Evolutionary conservation across 2,888 invertebrate species (phyloP).

Genomic region (Dorcus hopei): DNA sequence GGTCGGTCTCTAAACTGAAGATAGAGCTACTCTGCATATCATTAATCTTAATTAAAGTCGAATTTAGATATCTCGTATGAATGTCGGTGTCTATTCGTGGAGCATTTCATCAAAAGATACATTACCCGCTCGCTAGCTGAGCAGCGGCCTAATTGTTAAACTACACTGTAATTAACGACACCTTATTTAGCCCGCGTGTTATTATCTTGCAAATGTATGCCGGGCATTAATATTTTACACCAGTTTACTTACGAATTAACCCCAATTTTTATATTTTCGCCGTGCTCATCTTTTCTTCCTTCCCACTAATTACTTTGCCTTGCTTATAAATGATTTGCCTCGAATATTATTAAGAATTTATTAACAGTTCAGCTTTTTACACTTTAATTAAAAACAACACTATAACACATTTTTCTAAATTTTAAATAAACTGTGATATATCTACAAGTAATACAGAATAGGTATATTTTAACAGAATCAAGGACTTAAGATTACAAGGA

Average conservation of each 20-base stretch:
- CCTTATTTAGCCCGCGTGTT: conserved; percentile 6
- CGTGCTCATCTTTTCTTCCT: not conserved
- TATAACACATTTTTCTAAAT: too few relatives aligned
- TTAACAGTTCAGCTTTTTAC: conserved; percentile 1
- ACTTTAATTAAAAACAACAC: too few relatives aligned
- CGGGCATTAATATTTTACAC: not conserved
- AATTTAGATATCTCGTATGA: conserved; percentile 49
- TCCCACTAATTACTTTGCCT: conserved; percentile 7
- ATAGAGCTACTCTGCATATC: conserved; percentile 50
- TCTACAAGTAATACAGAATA: too few relatives aligned
- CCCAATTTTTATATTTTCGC: not conserved
- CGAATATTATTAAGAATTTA: conserved; percentile 6
- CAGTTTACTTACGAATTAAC: not conserved
- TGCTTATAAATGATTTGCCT: conserved; percentile 9
- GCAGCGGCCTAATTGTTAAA: conserved; percentile 22
- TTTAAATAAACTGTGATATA: too few relatives aligned
- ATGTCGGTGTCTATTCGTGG: conserved; percentile 45
- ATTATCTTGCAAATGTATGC: conserved; percentile 1
- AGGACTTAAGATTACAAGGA: too few relatives aligned
- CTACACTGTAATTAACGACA: conserved; percentile 14
- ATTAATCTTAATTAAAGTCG: conserved; percentile 51
- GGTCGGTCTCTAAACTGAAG: conserved; percentile 44
- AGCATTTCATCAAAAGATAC: conserved; percentile 37
- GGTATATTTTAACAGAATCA: too few relatives aligned
- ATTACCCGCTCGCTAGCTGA: conserved; percentile 23